Conservation (phyloP, 2,888 invertebrate genomes). For the Drosophila borealis region DNA sequence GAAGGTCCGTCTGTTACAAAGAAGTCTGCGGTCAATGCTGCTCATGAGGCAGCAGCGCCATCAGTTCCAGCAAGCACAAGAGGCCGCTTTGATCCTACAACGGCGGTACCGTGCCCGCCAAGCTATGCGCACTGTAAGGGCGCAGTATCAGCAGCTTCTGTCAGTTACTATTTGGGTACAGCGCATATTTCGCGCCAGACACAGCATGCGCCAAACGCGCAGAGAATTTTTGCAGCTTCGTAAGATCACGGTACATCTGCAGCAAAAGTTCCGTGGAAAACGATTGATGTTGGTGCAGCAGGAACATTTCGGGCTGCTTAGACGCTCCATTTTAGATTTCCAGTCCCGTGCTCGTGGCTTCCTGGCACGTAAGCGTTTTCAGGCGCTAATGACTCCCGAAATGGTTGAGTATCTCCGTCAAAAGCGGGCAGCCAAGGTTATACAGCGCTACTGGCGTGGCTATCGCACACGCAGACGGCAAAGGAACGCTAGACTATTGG, state of each 20-base stretch:
- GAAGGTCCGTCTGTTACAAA: slow-evolving; percentile 77
- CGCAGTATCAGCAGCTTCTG: slow-evolving; percentile 79
- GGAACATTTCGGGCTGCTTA: slow-evolving; percentile 61
- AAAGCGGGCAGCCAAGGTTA: slow-evolving; percentile 87
- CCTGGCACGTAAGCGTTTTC: slow-evolving; percentile 85
- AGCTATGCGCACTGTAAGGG: slow-evolving; percentile 68
- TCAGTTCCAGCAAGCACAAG: slow-evolving; percentile 22
- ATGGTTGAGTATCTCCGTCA: slow-evolving; percentile 84
- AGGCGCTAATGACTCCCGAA: slow-evolving; percentile 85
- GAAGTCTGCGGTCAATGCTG: slow-evolving; percentile 82
- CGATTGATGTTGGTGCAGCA: slow-evolving; percentile 83
- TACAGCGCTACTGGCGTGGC: slow-evolving; percentile 88
- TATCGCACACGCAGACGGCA: slow-evolving; percentile 83
- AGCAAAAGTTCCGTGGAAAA: slow-evolving; percentile 85
- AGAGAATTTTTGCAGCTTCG: slow-evolving; percentile 65
- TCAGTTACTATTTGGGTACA: slow-evolving; percentile 78
- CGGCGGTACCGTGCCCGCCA: slow-evolving; percentile 83
- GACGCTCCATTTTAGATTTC: slow-evolving; percentile 51
- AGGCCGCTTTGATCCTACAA: slow-evolving; percentile 77
- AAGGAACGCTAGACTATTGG: slow-evolving; percentile 66
- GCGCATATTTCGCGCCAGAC: slow-evolving; percentile 74
- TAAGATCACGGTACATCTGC: slow-evolving; percentile 69
- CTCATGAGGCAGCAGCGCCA: slow-evolving; percentile 48
- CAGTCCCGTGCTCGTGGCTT: slow-evolving; percentile 85
- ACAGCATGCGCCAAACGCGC: slow-evolving; percentile 64